phyloP scores from a whole-genome alignment of 2,888 invertebrate genomes.

The Mesorhabditis spiculigera region DNA sequence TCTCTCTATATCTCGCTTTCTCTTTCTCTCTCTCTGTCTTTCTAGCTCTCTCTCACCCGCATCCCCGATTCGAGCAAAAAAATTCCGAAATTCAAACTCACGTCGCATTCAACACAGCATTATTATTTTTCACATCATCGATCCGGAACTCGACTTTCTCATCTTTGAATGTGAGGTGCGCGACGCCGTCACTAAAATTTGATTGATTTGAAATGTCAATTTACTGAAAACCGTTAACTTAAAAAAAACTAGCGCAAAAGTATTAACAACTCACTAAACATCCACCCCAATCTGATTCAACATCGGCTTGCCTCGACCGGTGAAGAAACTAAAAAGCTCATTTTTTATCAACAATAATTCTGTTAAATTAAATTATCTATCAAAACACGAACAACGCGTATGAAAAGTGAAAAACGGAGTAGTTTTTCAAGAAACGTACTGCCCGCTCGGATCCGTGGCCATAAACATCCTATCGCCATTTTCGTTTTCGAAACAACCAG shows the following conservation, averaged over 20 bases:
- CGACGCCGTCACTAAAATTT: not conserved
- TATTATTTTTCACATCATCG: not conserved
- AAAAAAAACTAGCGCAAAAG: too few relatives aligned
- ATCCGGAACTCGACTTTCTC: not conserved
- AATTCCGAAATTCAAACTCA: not conserved
- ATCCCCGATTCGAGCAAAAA: too few relatives aligned
- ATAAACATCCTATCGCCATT: not conserved
- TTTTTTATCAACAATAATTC: too few relatives aligned
- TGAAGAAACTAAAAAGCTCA: not conserved
- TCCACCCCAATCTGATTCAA: not conserved
- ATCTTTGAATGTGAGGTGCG: not conserved
- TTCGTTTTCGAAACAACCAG: not conserved
- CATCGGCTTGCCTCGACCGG: conserved; percentile 1
- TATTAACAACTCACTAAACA: not conserved
- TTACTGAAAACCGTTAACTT: too few relatives aligned
- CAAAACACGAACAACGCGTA: too few relatives aligned
- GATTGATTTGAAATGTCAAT: not conserved
- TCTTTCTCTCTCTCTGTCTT: too few relatives aligned
- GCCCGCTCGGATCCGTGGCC: not conserved
- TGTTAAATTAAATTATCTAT: too few relatives aligned
- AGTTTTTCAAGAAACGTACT: not conserved
- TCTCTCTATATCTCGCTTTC: too few relatives aligned
- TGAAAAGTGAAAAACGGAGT: too few relatives aligned
- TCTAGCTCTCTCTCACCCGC: too few relatives aligned
- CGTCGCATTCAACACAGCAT: not conserved